Evolutionary conservation across 2,797 vertebrate species (phyloP), one percentile per base, ranked within the genome.

Genomic region (Epinephelus coioides): DNA sequence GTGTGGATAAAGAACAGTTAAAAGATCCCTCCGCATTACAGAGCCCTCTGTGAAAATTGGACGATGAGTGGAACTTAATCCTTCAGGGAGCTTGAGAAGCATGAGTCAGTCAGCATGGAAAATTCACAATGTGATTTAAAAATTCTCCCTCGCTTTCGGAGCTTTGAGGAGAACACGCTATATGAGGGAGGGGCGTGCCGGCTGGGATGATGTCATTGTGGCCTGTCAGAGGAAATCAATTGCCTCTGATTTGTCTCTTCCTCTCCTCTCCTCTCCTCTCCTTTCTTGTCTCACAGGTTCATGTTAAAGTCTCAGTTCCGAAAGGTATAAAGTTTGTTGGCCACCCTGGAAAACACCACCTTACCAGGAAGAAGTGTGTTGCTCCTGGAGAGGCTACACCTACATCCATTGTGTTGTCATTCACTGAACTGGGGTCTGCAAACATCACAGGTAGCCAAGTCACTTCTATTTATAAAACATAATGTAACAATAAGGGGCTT

Each of bases 241-340:
- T 69, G 69, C 64, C 62, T 65, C 70, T 88, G 75, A 86, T 76
- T 72, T 75, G 73, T 69, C 57, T 80, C 64, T 43, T 69, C 30
- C 61, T 57, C n/a, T 69, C 43, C 21, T 51, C 40, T 75, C 49
- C 21, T 51, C 40, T 75, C 49, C 25, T 27, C 40, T 73, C 43
- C 47, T 64, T 67, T 65, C 46, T 62, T 62, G 18, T 50, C 80
- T 77, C 65, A 10, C 92, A 98, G 98, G 97, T 98, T 69, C 96
- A 98, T 0, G 90, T 98, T 78, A 98, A 97, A 93, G 95, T 98
- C 79, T 96, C 96, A 0, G 95, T 98, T 82, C 96, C 97, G 46
- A 97, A 97, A 91, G 97, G 97, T 68, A 96, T 97, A 38, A 96
- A 96, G 88, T 97, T 98, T 89, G 95, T 98, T 2, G 97, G 97